Evolutionary conservation across 2,888 invertebrate species (phyloP).

Genomic region (Tetragonisca angustula): DNA sequence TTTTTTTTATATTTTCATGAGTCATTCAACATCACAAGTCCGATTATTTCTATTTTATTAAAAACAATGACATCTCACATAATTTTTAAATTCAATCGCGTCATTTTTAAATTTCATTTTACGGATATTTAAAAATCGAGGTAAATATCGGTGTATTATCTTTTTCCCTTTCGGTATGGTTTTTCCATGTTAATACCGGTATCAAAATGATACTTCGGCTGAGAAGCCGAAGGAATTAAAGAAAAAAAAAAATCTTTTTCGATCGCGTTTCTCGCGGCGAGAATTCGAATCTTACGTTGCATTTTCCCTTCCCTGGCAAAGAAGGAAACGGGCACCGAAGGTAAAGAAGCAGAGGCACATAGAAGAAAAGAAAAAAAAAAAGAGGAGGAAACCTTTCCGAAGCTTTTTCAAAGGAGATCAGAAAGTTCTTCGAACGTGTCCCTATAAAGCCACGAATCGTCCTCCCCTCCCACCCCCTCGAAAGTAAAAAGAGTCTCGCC

Average conservation of each 20-base stretch:
- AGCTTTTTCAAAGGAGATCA: constrained; percentile 29
- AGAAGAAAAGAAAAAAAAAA: neutral
- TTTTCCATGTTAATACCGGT: no score
- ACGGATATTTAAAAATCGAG: no score
- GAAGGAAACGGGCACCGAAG: neutral
- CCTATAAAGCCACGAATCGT: constrained; percentile 25
- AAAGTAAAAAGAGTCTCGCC: constrained; percentile 29
- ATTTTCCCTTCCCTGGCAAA: constrained; percentile 12
- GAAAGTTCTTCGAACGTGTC: constrained; percentile 37
- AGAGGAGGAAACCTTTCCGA: constrained; percentile 1
- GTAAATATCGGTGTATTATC: no score
- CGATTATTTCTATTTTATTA: no score
- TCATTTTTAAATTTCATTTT: no score
- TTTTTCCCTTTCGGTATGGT: no score
- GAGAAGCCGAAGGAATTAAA: constrained; percentile 10
- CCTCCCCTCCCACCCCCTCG: neutral
- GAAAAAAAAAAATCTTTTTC: neutral
- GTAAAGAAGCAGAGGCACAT: no score
- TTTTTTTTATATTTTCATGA: no score
- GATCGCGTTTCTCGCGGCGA: neutral
- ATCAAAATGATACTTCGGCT: no score
- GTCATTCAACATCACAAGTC: no score
- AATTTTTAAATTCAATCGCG: no score
- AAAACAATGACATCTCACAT: no score
- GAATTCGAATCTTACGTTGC: constrained; percentile 17